Evolutionary conservation across 2,888 invertebrate species (phyloP), one percentile per base, ranked within the genome.

Genomic region (Caprella mutica): DNA sequence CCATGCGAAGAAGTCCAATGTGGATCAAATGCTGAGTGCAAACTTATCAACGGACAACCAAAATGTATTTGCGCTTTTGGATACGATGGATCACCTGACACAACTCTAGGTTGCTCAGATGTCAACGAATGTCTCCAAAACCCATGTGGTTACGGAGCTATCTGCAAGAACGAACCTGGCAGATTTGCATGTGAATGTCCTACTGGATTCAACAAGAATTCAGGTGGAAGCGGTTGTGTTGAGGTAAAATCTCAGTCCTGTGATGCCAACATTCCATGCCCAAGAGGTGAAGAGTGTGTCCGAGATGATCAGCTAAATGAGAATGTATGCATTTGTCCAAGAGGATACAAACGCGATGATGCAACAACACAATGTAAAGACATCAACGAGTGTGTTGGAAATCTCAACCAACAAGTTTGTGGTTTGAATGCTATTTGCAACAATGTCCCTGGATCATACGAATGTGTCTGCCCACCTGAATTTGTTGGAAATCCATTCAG

Each of bases 391-490:
- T 92, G 91, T 69, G 79, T 81, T 3, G 83, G 84, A 67, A 84
- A 82, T 56, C 17, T 35, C 27, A 27, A 21, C 26, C 61, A 58
- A 27, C 85, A 85, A 67, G 84, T 86, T 19, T 92, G 92, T 72
- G 92, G 91, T 0, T 74, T 86, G 24, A 89, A 90, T 72, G 89
- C 91, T 0, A 80, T 90, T 57, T 93, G 92, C 70, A 90, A 88
- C 71, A 93, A 93, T 74, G 75, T 91, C 52, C 91, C 91, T 0
- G 92, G 92, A 46, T 89, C 89, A 70, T 93, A 91, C 70, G 90
- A 90, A 73, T 93, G 92, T 68, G 86, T 86, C 69, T 93, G 92
- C 69, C 86, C 90, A 0, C 77, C 82, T 27, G 89, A 88, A 30
- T 90, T 85, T 70, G 86, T 85, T 69, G 91, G 91, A 43, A 91